These are phyloP conservation scores for Varanus salvator DNA, from an alignment of 2,113 vertebrate genomes.

Conservation along the genomic window DNA sequence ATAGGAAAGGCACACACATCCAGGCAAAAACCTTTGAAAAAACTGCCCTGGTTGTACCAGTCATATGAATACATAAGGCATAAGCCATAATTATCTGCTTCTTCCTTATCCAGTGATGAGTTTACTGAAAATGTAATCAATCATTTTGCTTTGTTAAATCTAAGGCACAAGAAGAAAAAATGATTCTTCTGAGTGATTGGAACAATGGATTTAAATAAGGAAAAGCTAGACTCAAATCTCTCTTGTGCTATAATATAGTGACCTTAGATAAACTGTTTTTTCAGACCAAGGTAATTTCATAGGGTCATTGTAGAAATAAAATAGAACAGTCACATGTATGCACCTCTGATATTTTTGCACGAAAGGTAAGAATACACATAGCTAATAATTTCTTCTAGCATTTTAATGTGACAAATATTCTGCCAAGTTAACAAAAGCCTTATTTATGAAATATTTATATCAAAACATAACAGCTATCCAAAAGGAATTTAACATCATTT, in stretches of 20 bases:
- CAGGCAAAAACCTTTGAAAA: not conserved
- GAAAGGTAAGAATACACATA: not conserved
- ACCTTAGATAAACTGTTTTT: not conserved
- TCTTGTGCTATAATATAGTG: not conserved
- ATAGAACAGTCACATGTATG: not conserved
- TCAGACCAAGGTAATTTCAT: not conserved
- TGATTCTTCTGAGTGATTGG: not conserved
- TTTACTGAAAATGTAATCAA: not conserved
- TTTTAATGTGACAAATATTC: not conserved
- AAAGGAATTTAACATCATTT: accelerated
- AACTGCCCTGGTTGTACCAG: too few species aligned
- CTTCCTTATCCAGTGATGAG: not conserved
- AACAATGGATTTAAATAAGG: not conserved
- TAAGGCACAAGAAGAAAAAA: not conserved
- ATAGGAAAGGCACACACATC: not conserved
- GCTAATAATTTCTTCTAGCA: not conserved
- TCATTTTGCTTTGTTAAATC: not conserved
- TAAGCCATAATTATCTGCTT: not conserved
- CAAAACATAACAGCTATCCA: accelerated
- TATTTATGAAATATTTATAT: not conserved
- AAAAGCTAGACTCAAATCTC: not conserved
- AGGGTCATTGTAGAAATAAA: not conserved
- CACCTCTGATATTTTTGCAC: not conserved
- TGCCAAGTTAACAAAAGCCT: not conserved
- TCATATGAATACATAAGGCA: not conserved